phyloP scores from a whole-genome alignment of 2,113 vertebrate genomes.

The Mohoua ochrocephala region DNA sequence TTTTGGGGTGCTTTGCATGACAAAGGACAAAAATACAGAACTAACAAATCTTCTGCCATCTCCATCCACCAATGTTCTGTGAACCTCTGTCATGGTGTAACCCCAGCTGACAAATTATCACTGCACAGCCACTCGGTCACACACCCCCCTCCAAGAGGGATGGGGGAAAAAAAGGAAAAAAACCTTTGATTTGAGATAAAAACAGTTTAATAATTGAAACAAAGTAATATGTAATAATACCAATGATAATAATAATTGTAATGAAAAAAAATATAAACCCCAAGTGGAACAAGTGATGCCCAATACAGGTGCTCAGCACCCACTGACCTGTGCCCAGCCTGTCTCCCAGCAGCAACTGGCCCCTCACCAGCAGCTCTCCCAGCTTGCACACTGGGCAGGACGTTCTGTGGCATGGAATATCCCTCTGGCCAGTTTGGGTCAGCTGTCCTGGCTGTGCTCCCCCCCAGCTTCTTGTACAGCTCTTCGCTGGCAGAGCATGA shows the following conservation, averaged over 20 bases:
- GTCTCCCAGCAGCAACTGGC: background rate
- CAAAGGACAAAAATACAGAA: background rate
- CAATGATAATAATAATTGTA: background rate
- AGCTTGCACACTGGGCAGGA: background rate
- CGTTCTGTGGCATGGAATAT: background rate
- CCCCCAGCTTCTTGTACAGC: background rate
- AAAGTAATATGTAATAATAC: background rate
- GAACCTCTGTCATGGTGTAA: background rate
- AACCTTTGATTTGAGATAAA: background rate
- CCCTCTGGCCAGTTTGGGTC: background rate
- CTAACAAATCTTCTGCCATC: background rate
- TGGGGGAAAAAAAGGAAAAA: background rate
- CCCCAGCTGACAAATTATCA: background rate
- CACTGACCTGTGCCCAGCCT: background rate
- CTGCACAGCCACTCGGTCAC: background rate
- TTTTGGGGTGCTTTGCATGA: background rate
- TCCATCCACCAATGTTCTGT: background rate
- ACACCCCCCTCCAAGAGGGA: background rate
- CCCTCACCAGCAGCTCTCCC: background rate
- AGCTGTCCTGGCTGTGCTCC: background rate
- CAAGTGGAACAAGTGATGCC: background rate
- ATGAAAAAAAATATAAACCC: background rate
- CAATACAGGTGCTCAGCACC: background rate
- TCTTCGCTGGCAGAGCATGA: background rate
- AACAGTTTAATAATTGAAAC: background rate